Percentiles rank a stretch among this genome's conserved stretches.
Conservation (phyloP, 2,797 vertebrate genomes). For the Urophycis tenuis region DNA sequence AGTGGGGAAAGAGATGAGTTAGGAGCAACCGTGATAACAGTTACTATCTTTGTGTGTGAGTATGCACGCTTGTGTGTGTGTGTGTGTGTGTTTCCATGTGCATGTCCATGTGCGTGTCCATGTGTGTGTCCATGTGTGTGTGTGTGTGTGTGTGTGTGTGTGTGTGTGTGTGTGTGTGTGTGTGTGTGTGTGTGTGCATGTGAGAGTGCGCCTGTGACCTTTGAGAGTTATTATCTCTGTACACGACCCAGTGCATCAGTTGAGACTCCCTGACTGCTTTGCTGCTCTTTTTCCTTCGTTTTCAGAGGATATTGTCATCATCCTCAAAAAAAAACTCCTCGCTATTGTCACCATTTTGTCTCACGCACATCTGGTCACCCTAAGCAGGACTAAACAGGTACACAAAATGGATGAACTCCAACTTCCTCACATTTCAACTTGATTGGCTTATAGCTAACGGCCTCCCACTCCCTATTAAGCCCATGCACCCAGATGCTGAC, state of each 20-base stretch:
- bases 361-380: too few relatives aligned
- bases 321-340: not conserved
- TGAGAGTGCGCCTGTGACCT: constrained; percentile 35
- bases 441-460: too few relatives aligned
- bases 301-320: too few relatives aligned
- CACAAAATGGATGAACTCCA: too few relatives aligned
- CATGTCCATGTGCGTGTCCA: too few relatives aligned
- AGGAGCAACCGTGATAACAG: constrained; percentile 37
- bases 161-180: constrained; percentile 12
- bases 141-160: not conserved
- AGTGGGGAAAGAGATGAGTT: not conserved
- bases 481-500: too few relatives aligned
- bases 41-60: constrained; percentile 36
- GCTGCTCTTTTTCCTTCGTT: constrained; percentile 3
- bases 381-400: too few relatives aligned
- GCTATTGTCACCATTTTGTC: not conserved
- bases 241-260: constrained; percentile 37
- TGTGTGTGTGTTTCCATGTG: too few relatives aligned
- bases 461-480: too few relatives aligned
- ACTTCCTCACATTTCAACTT: too few relatives aligned
- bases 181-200: not conserved
- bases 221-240: constrained; percentile 49
- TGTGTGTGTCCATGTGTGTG: too few relatives aligned
- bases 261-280: constrained; percentile 31
- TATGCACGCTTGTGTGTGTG: not conserved